Evolutionary conservation across 2,113 vertebrate species (phyloP), one percentile per base, ranked within the genome.

Genomic region (Datnioides undecimradiatus): DNA sequence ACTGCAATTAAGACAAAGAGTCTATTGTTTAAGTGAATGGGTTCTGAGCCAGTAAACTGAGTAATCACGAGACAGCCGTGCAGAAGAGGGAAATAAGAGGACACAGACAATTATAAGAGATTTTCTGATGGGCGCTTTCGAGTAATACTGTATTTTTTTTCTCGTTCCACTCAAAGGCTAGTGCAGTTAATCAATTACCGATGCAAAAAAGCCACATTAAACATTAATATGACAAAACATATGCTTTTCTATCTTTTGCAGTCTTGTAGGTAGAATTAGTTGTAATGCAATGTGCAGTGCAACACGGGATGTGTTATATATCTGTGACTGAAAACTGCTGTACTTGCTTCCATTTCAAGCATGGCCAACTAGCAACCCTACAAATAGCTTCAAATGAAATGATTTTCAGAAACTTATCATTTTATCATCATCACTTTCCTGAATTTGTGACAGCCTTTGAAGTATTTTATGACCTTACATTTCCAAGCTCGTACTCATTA

Each of bases 311-410:
- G 43, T 73, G 25, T 65, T 3, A 51, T 75, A 79, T 51, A 70
- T n/a, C 36, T 59, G 12, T 54, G 73, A 70, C 45, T 63, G 49
- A 80, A 76, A 88, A 84, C 88, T 86, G 88, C 89, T 93, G 89
- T 90, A 89, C 60, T 75, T 79, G 43, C 51, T 71, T 90, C 67
- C 46, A 66, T 75, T 76, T 85, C 27, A 83, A 71, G 16, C 78
- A 70, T 40, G 25, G 65, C 64, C 27, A 65, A 52, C 19, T 41
- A 80, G 41, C 62, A 49, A 69, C 19, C 72, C 3, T 43, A 75
- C 58, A 66, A 33, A 43, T 43, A 73, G 25, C 57, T 76, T 66
- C 25, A 73, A 46, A 72, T 23, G 4, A 48, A 9, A 40, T 34
- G 0, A 13, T 51, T 65, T 31, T 58, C 17, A 23, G 54, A 21